A percentile compares a stretch with the other conserved stretches of the same genome.
These are phyloP conservation scores for Chondrilla cf. caribensis DNA, from an alignment of 37 sponge, comb jelly and placozoan species.

Conservation along the genomic window DNA sequence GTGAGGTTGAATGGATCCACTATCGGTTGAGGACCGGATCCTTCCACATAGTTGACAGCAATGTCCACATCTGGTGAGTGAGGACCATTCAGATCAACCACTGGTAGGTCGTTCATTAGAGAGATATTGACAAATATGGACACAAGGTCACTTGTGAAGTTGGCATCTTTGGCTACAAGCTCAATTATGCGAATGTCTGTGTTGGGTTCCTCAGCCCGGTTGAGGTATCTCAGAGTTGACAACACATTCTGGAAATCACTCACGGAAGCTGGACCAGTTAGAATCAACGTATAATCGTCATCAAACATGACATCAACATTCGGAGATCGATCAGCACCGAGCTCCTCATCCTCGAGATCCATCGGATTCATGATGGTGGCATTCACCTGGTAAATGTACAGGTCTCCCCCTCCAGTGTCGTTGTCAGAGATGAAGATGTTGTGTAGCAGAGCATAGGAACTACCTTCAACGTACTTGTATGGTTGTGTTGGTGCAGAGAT, in stretches of 20 bases:
- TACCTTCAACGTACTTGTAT: slow-evolving; percentile 57
- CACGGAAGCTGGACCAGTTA: slow-evolving; percentile 77
- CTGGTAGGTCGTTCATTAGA: slow-evolving; percentile 74
- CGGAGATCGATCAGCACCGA: slow-evolving; percentile 27
- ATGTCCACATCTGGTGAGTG: slow-evolving; percentile 26
- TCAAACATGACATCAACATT: slow-evolving; percentile 31
- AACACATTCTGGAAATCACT: slow-evolving; percentile 65
- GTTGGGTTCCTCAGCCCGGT: slow-evolving; percentile 75
- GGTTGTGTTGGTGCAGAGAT: slow-evolving; percentile 43
- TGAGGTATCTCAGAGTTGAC: slow-evolving; percentile 60
- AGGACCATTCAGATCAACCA: slow-evolving; percentile 71
- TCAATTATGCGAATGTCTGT: slow-evolving; percentile 33
- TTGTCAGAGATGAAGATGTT: slow-evolving; percentile 53
- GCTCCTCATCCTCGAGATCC: slow-evolving; percentile 42
- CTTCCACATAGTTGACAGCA: slow-evolving; percentile 75
- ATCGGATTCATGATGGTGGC: slow-evolving; percentile 57
- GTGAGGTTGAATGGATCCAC: slow-evolving; percentile 44
- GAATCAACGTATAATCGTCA: slow-evolving; percentile 26
- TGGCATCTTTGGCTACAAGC: slow-evolving; percentile 54
- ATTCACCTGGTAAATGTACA: slow-evolving; percentile 20
- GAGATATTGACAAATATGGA: slow-evolving; percentile 39
- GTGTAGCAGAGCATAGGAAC: slow-evolving; percentile 30
- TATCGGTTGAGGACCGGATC: slow-evolving; percentile 58
- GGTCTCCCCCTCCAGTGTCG: slow-evolving; percentile 67
- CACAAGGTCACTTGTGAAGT: slow-evolving; percentile 24